Evolutionary conservation across 2,797 vertebrate species (phyloP).

Genomic region (Tokudaia muenninki): DNA sequence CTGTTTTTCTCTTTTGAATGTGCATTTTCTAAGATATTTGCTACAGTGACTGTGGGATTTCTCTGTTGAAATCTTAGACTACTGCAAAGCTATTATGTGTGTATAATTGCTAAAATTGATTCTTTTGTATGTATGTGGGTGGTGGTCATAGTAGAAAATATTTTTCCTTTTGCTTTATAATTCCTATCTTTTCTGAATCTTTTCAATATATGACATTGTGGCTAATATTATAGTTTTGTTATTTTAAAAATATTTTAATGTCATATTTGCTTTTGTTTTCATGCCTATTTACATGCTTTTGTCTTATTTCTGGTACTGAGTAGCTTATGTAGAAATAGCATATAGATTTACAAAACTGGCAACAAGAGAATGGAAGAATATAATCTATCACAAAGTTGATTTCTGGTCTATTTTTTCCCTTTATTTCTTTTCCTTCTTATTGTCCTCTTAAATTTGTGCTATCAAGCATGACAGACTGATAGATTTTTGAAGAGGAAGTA

Average conservation of each 20-base stretch:
- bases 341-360: background rate
- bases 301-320: background rate
- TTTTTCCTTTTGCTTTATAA: background rate
- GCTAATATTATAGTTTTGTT: background rate
- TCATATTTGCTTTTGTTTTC: background rate
- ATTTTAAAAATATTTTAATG: background rate
- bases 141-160: background rate
- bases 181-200: background rate
- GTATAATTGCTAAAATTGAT: background rate
- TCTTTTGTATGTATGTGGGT: background rate
- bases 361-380: background rate
- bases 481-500: slow-evolving; percentile 41
- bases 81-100: background rate
- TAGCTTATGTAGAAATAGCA: background rate
- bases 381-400: background rate
- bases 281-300: background rate
- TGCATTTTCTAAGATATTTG: background rate
- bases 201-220: background rate
- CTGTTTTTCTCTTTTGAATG: background rate
- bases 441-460: slow-evolving; percentile 22
- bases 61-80: background rate
- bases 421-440: background rate
- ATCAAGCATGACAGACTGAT: background rate
- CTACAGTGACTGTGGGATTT: background rate
- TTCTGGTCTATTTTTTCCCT: background rate